These are phyloP conservation scores for Hipposideros armiger DNA, from an alignment of 2,113 vertebrate species.

Conservation along the genomic window DNA sequence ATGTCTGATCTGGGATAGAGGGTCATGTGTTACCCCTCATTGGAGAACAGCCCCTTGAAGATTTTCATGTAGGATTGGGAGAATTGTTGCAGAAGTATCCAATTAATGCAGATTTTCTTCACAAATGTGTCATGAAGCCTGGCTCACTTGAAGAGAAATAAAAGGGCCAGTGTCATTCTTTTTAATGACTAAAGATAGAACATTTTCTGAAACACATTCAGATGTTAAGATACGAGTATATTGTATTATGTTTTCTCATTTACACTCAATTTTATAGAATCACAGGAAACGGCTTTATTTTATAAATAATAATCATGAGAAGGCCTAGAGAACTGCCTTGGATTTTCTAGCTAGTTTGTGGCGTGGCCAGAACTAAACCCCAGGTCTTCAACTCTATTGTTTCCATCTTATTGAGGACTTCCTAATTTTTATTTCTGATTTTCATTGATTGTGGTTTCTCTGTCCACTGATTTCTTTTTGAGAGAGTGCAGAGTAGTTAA, in stretches of 20 bases:
- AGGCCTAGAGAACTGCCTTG: background rate
- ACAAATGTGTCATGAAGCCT: background rate
- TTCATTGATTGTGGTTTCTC: constrained; percentile 16
- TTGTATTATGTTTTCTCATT: background rate
- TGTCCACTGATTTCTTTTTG: background rate
- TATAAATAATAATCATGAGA: background rate
- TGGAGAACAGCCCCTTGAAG: background rate
- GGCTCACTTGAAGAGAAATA: background rate
- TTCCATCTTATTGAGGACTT: background rate
- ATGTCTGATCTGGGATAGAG: background rate
- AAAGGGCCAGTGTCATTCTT: background rate
- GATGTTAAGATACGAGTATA: background rate
- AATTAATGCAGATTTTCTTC: background rate
- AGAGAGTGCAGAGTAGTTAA: background rate
- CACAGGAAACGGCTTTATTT: background rate
- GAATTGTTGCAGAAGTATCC: background rate
- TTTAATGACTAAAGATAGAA: background rate
- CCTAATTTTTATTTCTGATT: constrained; percentile 43
- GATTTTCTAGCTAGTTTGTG: background rate
- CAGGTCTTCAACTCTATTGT: background rate
- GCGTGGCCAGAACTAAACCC: background rate
- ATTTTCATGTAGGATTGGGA: background rate
- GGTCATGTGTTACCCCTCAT: background rate
- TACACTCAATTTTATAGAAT: background rate
- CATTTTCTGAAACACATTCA: constrained; percentile 13